Evolutionary conservation across 2,797 vertebrate genomes (phyloP).

Genomic region (Phylloscopus collybita): DNA sequence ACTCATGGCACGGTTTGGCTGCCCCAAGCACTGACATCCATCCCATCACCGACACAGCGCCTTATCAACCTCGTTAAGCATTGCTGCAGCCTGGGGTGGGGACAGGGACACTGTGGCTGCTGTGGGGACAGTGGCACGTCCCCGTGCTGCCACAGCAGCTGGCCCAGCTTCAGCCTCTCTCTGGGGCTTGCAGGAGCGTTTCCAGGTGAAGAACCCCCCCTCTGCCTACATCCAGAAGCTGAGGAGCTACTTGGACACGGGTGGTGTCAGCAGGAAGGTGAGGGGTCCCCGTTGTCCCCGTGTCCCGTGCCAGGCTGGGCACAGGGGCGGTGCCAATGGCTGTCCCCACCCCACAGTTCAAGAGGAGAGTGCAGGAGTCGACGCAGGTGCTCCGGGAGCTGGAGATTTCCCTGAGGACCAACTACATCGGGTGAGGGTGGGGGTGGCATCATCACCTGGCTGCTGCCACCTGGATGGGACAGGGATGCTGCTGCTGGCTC

Average conservation of each 20-base stretch:
- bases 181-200: constrained; percentile 83
- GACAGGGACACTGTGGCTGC: background rate
- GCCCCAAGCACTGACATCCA: background rate
- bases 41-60: accelerated
- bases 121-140: background rate
- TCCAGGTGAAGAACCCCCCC: constrained; percentile 94
- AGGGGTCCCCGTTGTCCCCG: background rate
- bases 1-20: accelerated
- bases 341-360: constrained; percentile 80
- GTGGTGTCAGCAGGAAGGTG: constrained; percentile 90
- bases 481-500: background rate
- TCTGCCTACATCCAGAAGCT: constrained; percentile 92
- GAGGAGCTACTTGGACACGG: constrained; percentile 86
- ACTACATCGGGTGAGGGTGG: constrained; percentile 90
- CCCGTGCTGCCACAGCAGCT: accelerated
- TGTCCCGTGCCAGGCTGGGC: accelerated
- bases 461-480: accelerated
- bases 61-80: background rate
- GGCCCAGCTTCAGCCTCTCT: constrained; percentile 13
- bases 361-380: constrained; percentile 88
- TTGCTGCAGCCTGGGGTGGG: accelerated
- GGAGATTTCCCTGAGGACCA: constrained; percentile 95
- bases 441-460: background rate
- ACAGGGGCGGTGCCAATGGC: accelerated
- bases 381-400: constrained; percentile 91